Evolutionary conservation across 2,113 vertebrate species (phyloP), one percentile per base, ranked within the genome.

Genomic region (Epinephelus fuscoguttatus): DNA sequence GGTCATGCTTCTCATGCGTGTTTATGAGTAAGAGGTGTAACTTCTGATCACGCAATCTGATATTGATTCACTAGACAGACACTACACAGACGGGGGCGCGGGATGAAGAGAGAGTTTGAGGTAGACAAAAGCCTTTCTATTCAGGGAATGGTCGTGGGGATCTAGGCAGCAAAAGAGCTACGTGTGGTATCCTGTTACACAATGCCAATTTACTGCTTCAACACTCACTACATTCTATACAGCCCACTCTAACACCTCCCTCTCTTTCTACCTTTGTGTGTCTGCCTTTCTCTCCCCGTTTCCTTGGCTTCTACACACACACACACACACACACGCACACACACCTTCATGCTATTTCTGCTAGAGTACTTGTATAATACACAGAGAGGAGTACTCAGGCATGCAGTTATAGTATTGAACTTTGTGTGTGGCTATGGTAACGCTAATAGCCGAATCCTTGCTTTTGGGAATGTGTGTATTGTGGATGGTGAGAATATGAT

Each of bases 111-210:
- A 40, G 73, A 66, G 66, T 75, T 47, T 37, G 72, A 84, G 92
- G 90, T 93, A 92, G 88, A 96, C 94, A 96, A 96, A 96, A 96
- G 92, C 92, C 90, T 89, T 93, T 92, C 94, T 96, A 94, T 95
- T 91, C 92, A 80, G 89, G 92, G 94, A 96, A 93, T 88, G 91
- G 85, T 89, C 80, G 90, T 88, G 77, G 73, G 95, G 94, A 94
- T 95, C 94, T 73, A 55, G 91, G 75, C 88, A 88, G 92, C 90
- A 94, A 94, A 94, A 87, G 88, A 97, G 93, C 93, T 96, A 96
- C 96, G 96, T 96, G 94, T 95, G 96, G 95, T 96, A 96, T 97
- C 95, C 95, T 94, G 93, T 94, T 96, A 95, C 96, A 97, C 96
- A 98, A 96, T 96, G 93, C 93, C 85, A 93, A 91, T 97, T 96